phyloP scores from a whole-genome alignment of 2,797 vertebrate species.

The Mormyrus proboscirostris region DNA sequence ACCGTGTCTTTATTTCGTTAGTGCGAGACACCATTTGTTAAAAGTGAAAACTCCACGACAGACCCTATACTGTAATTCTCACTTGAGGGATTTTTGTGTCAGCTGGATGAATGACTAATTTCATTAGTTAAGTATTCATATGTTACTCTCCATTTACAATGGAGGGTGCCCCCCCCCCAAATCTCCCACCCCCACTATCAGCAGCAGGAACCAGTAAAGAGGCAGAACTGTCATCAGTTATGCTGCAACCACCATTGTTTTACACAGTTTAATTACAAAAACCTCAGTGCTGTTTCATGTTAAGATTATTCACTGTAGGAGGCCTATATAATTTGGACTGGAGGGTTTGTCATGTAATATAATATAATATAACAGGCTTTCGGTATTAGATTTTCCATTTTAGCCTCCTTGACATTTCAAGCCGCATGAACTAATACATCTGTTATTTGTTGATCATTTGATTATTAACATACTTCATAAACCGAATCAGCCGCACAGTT shows the following conservation, averaged over 20 bases:
- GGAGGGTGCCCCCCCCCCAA: constrained; percentile 37
- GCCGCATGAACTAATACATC: constrained; percentile 79
- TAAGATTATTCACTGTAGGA: constrained; percentile 76
- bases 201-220: constrained; percentile 29
- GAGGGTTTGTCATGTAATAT: constrained; percentile 73
- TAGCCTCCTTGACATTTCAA: constrained; percentile 80
- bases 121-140: constrained; percentile 73
- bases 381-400: constrained; percentile 76
- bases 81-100: constrained; percentile 51
- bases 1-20: constrained; percentile 45
- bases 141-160: constrained; percentile 71
- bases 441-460: constrained; percentile 83
- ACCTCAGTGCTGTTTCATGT: constrained; percentile 65
- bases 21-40: constrained; percentile 47
- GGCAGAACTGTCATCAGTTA: constrained; percentile 51
- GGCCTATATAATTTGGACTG: constrained; percentile 71
- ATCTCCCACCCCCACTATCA: constrained; percentile 47
- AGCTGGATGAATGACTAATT: constrained; percentile 67
- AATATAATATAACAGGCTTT: constrained; percentile 74
- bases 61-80: constrained; percentile 55
- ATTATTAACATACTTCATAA: constrained; percentile 83
- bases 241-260: constrained; percentile 57
- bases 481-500: constrained; percentile 70
- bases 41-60: constrained; percentile 50
- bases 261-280: constrained; percentile 73